Evolutionary conservation across 2,797 vertebrate genomes (phyloP).

Genomic region (Chelon auratus): DNA sequence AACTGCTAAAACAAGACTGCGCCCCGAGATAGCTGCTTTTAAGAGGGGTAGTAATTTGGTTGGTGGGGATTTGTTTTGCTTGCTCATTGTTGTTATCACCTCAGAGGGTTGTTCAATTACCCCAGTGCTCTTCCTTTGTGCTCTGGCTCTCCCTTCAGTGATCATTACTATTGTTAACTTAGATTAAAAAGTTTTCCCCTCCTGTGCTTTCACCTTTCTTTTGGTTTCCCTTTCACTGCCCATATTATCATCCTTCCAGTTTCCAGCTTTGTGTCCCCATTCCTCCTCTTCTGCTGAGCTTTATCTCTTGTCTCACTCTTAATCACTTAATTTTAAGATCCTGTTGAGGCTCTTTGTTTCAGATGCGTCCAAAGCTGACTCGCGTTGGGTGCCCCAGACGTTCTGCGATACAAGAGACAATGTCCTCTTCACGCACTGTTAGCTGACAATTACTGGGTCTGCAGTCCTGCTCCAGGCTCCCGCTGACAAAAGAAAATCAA

Average conservation of each 20-base stretch:
- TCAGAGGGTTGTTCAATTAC: constrained; percentile 47
- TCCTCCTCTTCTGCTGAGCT: constrained; percentile 12
- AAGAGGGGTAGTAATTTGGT: constrained; percentile 52
- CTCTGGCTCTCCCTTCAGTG: constrained; percentile 35
- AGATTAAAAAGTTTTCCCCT: constrained; percentile 46
- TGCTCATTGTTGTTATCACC: constrained; percentile 53
- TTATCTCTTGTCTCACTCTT: constrained; percentile 10
- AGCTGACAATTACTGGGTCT: constrained; percentile 63
- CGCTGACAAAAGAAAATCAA: constrained; percentile 48
- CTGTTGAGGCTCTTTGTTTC: constrained; percentile 24
- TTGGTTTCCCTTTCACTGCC: background rate
- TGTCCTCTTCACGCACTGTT: constrained; percentile 65
- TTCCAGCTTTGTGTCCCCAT: background rate
- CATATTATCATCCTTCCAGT: background rate
- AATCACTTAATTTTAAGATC: constrained; percentile 35
- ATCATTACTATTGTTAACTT: constrained; percentile 43
- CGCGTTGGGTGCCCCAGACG: constrained; percentile 28
- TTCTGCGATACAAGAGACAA: constrained; percentile 45
- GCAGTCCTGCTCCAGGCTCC: constrained; percentile 30
- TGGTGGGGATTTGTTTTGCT: constrained; percentile 47
- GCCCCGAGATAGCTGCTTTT: constrained; percentile 24
- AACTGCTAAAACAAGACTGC: constrained; percentile 25
- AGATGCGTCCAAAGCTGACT: constrained; percentile 16
- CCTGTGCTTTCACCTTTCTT: background rate
- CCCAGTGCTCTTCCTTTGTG: constrained; percentile 21